phyloP scores from a whole-genome alignment of 2,113 vertebrate species.

The Pterophyllum scalare region DNA sequence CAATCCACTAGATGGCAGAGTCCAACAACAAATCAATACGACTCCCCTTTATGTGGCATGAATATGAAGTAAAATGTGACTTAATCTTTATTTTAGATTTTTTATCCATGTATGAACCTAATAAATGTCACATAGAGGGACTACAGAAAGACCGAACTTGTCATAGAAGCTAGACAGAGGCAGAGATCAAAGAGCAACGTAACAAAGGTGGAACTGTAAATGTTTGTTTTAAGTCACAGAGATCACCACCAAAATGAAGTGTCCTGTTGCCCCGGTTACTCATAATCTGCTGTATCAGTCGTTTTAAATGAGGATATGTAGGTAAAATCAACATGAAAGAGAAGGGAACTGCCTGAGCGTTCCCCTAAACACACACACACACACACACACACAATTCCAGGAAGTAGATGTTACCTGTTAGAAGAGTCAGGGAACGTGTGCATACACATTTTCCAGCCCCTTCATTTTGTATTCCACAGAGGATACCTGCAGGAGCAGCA shows the following conservation, averaged over 20 bases:
- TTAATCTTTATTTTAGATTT: background rate
- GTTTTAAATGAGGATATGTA: background rate
- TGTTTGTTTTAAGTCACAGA: background rate
- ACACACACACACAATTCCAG: background rate
- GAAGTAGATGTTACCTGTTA: background rate
- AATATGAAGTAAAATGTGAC: background rate
- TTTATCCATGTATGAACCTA: too few species aligned
- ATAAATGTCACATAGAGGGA: background rate
- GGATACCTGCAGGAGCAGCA: slow-evolving; percentile 14
- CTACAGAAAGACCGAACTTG: background rate
- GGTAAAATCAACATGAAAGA: background rate
- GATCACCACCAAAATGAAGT: background rate
- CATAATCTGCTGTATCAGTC: background rate
- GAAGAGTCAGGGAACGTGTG: background rate
- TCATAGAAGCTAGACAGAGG: background rate
- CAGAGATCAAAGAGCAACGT: background rate
- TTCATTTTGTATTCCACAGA: slow-evolving; percentile 31
- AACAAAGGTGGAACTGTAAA: background rate
- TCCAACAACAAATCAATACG: background rate
- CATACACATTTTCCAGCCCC: background rate
- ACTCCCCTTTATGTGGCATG: background rate
- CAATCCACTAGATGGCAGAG: slow-evolving; percentile 25
- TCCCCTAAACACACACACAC: background rate
- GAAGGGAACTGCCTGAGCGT: background rate
- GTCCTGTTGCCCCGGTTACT: background rate